Percentiles rank a stretch among this genome's conserved stretches.
Evolutionary conservation across 2,888 invertebrate species (phyloP).

Genomic region (Mesorhabditis spiculigera): DNA sequence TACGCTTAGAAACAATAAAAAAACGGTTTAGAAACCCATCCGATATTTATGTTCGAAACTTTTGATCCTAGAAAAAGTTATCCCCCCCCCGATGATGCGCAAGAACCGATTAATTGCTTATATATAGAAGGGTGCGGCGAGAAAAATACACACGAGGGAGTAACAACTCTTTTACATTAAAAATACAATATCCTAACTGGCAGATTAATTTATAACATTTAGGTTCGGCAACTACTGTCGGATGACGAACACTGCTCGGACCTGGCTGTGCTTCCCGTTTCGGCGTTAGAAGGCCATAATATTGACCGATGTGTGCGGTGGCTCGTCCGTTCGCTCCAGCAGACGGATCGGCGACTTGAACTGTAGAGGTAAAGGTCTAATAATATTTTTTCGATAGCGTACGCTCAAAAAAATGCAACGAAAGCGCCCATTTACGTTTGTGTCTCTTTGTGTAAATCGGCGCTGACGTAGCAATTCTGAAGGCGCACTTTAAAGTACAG

Average conservation of each 20-base stretch:
- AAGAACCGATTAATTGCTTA: background rate
- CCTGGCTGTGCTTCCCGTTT: slow-evolving; percentile 49
- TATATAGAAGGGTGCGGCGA: slow-evolving; percentile 2
- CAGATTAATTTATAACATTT: slow-evolving; percentile 3
- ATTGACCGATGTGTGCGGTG: slow-evolving; percentile 48
- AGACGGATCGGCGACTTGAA: slow-evolving; percentile 9
- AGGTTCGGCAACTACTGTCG: slow-evolving; percentile 35
- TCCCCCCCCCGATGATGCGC: background rate
- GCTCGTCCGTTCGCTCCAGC: slow-evolving; percentile 35
- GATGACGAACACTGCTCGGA: slow-evolving; percentile 43
- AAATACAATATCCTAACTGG: background rate
- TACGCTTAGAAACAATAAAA: too few species aligned
- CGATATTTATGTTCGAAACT: too few species aligned
- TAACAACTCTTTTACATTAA: background rate
- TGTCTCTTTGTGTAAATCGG: too few species aligned
- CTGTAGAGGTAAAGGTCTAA: background rate
- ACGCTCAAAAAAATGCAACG: background rate
- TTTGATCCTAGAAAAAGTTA: too few species aligned
- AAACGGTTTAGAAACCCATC: too few species aligned
- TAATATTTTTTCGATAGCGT: background rate
- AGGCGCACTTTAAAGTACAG: too few species aligned
- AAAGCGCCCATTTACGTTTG: too few species aligned
- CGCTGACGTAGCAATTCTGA: too few species aligned
- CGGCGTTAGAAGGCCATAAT: slow-evolving; percentile 49
- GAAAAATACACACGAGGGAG: slow-evolving; percentile 9